These are phyloP conservation scores for Cryptoleucopteryx plumbea DNA, from an alignment of 2,113 vertebrate genomes.

Conservation along the genomic window DNA sequence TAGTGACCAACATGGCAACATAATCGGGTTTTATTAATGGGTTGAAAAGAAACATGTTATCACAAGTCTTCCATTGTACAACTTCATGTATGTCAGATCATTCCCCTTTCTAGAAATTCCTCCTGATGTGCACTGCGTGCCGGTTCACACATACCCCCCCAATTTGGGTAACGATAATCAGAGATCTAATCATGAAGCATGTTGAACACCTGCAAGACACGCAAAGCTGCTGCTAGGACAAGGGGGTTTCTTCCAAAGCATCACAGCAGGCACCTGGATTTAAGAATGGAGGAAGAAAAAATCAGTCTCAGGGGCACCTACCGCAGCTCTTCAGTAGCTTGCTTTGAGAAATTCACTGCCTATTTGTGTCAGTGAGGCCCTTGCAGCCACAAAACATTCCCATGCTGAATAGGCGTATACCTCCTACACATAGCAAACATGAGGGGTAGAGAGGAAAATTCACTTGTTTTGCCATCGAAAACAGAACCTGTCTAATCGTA, in stretches of 20 bases:
- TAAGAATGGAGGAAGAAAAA: not conserved
- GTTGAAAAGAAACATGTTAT: not conserved
- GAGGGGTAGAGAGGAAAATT: not conserved
- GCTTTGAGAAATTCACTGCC: not conserved
- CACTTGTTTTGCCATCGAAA: not conserved
- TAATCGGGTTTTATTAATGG: not conserved
- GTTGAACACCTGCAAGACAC: not conserved
- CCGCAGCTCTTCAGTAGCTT: not conserved
- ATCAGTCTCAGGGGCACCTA: not conserved
- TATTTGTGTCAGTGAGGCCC: not conserved
- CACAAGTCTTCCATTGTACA: not conserved
- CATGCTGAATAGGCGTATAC: fast-evolving
- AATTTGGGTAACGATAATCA: not conserved
- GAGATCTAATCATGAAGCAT: not conserved
- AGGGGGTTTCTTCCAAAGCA: not conserved
- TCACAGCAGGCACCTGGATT: not conserved
- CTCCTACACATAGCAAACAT: not conserved
- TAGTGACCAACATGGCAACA: not conserved
- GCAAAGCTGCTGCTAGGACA: not conserved
- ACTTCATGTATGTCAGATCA: not conserved
- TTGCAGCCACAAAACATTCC: not conserved
- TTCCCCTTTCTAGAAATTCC: not conserved
- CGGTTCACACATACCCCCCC: not conserved
- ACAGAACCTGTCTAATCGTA: not conserved
- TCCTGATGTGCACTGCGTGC: not conserved